Conservation (phyloP, 2,888 invertebrate species). For the Ectemnius lituratus region DNA sequence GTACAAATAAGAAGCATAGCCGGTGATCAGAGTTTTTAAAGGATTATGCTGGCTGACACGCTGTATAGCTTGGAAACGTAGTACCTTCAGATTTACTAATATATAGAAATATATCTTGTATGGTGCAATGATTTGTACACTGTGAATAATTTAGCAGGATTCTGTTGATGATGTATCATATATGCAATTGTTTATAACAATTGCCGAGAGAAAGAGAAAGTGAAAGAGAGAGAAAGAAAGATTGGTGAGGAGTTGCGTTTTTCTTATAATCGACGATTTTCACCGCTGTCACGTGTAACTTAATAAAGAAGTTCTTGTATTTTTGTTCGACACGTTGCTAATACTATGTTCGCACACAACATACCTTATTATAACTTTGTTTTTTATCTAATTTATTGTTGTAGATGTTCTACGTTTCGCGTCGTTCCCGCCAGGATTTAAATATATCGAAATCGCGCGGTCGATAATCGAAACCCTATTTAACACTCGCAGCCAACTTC, state of each 20-base stretch:
- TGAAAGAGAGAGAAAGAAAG: neutral
- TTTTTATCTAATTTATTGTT: no score
- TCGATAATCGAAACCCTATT: no score
- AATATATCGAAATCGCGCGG: no score
- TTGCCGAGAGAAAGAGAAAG: slow-evolving; percentile 8
- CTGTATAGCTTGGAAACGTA: slow-evolving; percentile 32
- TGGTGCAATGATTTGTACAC: neutral
- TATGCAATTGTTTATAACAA: slow-evolving; percentile 31
- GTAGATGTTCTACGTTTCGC: no score
- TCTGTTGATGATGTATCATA: slow-evolving; percentile 34
- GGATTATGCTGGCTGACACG: slow-evolving; percentile 15
- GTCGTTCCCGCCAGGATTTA: no score
- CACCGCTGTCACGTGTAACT: slow-evolving; percentile 30
- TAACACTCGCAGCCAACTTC: no score
- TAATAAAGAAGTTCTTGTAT: slow-evolving; percentile 39
- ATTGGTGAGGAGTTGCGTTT: neutral
- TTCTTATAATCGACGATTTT: slow-evolving; percentile 39
- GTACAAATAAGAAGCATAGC: slow-evolving; percentile 29
- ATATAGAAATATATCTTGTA: slow-evolving; percentile 10
- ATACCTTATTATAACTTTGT: no score
- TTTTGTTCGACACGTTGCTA: slow-evolving; percentile 25
- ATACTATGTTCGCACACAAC: neutral
- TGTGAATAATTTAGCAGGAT: slow-evolving; percentile 27
- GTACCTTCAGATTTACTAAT: slow-evolving; percentile 6
- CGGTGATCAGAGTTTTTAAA: slow-evolving; percentile 44